phyloP scores from a whole-genome alignment of 1,140 invertebrate genomes.

The Hermetia illucens region DNA sequence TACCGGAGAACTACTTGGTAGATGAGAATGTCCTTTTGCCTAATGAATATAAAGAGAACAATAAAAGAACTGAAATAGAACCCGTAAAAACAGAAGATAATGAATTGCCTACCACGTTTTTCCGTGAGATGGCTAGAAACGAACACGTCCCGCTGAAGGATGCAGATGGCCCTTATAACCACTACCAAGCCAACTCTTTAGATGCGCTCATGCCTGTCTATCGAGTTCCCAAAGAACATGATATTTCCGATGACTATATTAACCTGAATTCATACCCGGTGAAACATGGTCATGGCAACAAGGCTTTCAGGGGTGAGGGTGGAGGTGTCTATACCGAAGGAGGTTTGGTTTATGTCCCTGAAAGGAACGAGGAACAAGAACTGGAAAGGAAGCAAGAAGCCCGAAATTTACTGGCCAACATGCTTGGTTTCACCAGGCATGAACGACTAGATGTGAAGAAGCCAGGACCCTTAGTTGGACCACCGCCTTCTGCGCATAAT shows the following conservation, averaged over 20 bases:
- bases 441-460: constrained; percentile 90
- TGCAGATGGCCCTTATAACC: not conserved
- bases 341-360: constrained; percentile 38
- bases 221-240: not conserved
- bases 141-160: constrained; percentile 2
- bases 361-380: constrained; percentile 10
- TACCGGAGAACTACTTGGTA: not conserved
- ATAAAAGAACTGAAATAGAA: not conserved
- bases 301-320: constrained; percentile 3
- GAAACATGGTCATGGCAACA: not conserved
- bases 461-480: constrained; percentile 65
- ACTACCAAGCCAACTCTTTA: constrained; percentile 1
- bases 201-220: not conserved
- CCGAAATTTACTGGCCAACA: constrained; percentile 17
- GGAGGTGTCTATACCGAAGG: constrained; percentile 45
- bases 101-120: not conserved
- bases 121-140: constrained; percentile 1
- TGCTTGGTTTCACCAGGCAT: constrained; percentile 62
- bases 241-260: constrained; percentile 3
- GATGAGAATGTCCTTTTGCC: not conserved
- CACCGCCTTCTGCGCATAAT: constrained; percentile 34
- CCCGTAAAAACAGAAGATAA: not conserved
- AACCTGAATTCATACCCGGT: not conserved
- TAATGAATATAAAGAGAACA: not conserved
- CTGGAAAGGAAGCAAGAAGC: constrained; percentile 15